A percentile compares a stretch with the other conserved stretches of the same genome.
Evolutionary conservation across 2,113 vertebrate genomes (phyloP).

Genomic region (Ammodramus savannarum): DNA sequence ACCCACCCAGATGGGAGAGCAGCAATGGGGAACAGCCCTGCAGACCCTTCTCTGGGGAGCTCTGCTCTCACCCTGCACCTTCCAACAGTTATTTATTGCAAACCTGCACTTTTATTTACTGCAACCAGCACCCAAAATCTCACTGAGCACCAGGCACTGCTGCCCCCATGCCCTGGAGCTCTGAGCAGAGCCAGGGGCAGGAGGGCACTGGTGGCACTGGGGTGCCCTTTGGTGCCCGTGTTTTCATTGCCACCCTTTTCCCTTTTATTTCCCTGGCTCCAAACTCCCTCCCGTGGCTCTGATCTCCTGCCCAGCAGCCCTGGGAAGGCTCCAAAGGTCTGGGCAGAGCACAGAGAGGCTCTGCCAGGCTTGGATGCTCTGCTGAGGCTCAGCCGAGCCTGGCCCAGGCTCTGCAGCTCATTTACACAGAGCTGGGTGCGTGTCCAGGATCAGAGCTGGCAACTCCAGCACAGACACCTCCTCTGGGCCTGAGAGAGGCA

Average conservation of each 20-base stretch:
- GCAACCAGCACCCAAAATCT: neutral
- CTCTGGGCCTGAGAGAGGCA: accelerated
- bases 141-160: neutral
- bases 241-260: neutral
- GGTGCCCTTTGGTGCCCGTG: neutral
- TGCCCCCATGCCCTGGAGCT: accelerated
- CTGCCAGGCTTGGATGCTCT: neutral
- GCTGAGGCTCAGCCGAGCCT: neutral
- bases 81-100: neutral
- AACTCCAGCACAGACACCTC: neutral
- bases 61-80: neutral
- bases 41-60: neutral
- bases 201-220: neutral
- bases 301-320: constrained; percentile 36
- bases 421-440: neutral
- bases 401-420: neutral
- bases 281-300: neutral
- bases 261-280: neutral
- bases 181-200: neutral
- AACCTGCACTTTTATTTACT: neutral
- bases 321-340: constrained; percentile 20
- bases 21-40: accelerated
- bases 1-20: neutral
- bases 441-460: neutral
- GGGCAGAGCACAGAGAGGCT: neutral